Conservation (phyloP, 1,140 invertebrate genomes). For the Araneus ventricosus region DNA sequence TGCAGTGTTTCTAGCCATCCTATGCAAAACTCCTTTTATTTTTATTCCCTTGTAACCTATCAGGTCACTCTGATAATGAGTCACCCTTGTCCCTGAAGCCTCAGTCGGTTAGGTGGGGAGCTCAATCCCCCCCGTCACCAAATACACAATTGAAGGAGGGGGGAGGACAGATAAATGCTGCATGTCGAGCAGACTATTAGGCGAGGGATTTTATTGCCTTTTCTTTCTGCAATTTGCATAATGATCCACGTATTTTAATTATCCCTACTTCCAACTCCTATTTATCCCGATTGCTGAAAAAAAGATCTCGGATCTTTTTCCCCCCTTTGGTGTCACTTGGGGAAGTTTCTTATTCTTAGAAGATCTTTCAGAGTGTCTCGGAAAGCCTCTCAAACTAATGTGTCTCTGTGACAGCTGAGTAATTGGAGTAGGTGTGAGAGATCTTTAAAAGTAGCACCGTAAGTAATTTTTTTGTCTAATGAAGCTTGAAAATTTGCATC, state of each 20-base stretch:
- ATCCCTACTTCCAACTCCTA: conserved; percentile 15
- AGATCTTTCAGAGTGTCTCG: neutral
- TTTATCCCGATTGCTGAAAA: conserved; percentile 15
- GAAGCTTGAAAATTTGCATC: conserved; percentile 44
- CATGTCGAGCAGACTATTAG: conserved; percentile 66
- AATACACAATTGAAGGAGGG: neutral
- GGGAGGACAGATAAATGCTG: conserved; percentile 38
- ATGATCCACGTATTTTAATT: conserved; percentile 68
- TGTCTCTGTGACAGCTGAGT: conserved; percentile 45
- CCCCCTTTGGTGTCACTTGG: conserved; percentile 3
- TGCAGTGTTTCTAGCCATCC: neutral
- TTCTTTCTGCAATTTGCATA: conserved; percentile 70
- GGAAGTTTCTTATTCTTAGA: conserved; percentile 6
- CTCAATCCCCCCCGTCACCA: neutral
- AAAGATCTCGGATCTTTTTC: neutral
- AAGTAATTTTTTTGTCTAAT: conserved; percentile 50
- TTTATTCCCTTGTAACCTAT: neutral
- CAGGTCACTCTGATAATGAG: conserved; percentile 60
- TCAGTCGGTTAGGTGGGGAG: neutral
- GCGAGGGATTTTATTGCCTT: conserved; percentile 57
- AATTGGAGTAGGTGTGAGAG: conserved; percentile 48
- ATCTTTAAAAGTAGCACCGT: conserved; percentile 28
- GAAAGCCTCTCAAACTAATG: conserved; percentile 46
- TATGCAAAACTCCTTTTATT: neutral
- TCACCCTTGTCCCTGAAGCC: neutral